Conservation (phyloP, 2,113 vertebrate species). For the Columba livia region DNA sequence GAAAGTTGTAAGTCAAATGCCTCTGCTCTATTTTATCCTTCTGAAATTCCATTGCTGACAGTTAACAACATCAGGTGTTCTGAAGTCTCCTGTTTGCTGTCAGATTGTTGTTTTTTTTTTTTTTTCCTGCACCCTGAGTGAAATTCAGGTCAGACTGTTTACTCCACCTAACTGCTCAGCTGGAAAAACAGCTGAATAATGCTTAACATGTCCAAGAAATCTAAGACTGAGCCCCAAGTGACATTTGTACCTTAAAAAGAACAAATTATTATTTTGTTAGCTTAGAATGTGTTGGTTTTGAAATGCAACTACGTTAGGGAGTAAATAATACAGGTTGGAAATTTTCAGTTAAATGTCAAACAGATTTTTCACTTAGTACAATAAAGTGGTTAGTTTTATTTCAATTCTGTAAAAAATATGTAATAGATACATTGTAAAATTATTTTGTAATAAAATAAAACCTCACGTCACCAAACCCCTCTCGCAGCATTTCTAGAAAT, state of each 20-base stretch:
- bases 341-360: not conserved
- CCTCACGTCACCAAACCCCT: not conserved
- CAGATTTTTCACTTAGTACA: not conserved
- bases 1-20: not conserved
- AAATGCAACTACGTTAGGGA: not conserved
- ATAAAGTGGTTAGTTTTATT: not conserved
- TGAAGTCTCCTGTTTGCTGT: not conserved
- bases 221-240: not conserved
- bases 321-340: not conserved
- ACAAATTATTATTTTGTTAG: not conserved
- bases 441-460: not conserved
- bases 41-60: not conserved
- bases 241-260: not conserved
- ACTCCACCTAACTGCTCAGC: not conserved
- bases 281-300: not conserved
- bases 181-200: not conserved
- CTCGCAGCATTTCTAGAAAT: not conserved
- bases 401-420: not conserved
- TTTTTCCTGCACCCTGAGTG: not conserved
- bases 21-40: not conserved
- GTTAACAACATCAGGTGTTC: not conserved
- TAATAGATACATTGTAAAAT: not conserved
- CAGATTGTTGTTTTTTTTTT: no score
- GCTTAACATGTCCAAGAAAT: not conserved
- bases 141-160: not conserved